phyloP scores from a whole-genome alignment of 2,797 vertebrate genomes.

The Xiphophorus birchmanni region DNA sequence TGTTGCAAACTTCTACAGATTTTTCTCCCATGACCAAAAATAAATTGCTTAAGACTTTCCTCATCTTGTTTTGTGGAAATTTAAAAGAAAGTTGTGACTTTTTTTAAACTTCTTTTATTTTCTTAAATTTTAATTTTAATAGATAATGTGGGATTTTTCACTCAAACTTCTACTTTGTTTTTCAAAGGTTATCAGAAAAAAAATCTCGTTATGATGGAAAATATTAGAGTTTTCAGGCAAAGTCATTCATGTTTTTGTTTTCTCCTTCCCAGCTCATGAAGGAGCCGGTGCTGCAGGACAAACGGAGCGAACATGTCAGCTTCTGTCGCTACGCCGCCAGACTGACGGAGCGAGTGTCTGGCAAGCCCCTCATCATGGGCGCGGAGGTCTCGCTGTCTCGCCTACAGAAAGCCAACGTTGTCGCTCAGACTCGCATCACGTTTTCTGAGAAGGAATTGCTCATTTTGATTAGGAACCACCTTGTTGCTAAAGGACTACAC shows the following conservation, averaged over 20 bases:
- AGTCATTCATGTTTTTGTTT: background rate
- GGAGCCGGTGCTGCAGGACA: conserved; percentile 96
- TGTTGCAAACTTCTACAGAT: background rate
- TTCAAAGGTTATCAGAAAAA: background rate
- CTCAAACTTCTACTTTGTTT: background rate
- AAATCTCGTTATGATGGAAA: background rate
- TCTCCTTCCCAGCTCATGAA: conserved; percentile 86
- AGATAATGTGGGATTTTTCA: background rate
- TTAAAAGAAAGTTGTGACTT: background rate
- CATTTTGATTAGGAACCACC: conserved; percentile 93
- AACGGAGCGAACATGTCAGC: conserved; percentile 93
- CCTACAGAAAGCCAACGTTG: conserved; percentile 92
- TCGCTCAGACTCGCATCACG: conserved; percentile 92
- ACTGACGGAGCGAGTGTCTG: conserved; percentile 92
- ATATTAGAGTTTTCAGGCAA: background rate
- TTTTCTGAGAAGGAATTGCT: conserved; percentile 95
- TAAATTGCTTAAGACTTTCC: background rate
- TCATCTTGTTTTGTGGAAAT: background rate
- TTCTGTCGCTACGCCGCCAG: conserved; percentile 94
- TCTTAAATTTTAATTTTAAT: background rate
- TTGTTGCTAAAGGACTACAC: conserved; percentile 90
- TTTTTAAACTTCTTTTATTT: background rate
- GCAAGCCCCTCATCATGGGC: conserved; percentile 91
- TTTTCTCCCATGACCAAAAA: background rate
- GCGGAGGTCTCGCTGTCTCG: conserved; percentile 92